A percentile compares a stretch with the other conserved stretches of the same genome.
Evolutionary conservation across 1,140 invertebrate genomes (phyloP).

Genomic region (Pemphigus obesinymphae): DNA sequence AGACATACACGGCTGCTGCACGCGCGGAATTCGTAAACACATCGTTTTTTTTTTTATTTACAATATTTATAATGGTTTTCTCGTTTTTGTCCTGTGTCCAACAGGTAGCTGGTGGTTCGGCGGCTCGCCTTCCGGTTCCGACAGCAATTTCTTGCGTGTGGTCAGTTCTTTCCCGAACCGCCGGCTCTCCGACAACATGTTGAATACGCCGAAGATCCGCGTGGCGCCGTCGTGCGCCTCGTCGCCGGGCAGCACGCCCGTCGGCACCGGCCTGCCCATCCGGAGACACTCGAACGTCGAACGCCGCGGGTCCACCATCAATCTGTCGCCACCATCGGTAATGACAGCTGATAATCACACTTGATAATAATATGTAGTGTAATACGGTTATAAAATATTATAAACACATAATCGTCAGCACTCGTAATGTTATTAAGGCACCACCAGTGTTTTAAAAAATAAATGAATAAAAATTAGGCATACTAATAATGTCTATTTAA

Average conservation of each 20-base stretch:
- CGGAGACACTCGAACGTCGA: conserved; percentile 84
- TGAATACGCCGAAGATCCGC: conserved; percentile 81
- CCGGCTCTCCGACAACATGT: conserved; percentile 82
- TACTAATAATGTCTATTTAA: too few species aligned
- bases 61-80: neutral
- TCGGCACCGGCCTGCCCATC: conserved; percentile 73
- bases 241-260: conserved; percentile 76
- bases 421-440: too few species aligned
- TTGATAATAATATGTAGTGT: too few species aligned
- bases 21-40: too few species aligned
- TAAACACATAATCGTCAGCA: too few species aligned
- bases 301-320: conserved; percentile 73
- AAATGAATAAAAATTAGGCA: too few species aligned
- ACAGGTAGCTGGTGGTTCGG: conserved; percentile 66
- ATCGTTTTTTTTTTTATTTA: too few species aligned
- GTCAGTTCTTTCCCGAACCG: conserved; percentile 74
- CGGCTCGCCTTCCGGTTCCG: conserved; percentile 68
- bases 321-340: conserved; percentile 81
- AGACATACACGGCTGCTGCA: too few species aligned
- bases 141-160: conserved; percentile 81
- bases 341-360: too few species aligned
- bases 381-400: too few species aligned
- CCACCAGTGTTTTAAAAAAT: too few species aligned
- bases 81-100: neutral
- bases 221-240: conserved; percentile 79